These are phyloP conservation scores for Tragelaphus buxtoni DNA, from an alignment of 2,113 vertebrate genomes.

Conservation along the genomic window DNA sequence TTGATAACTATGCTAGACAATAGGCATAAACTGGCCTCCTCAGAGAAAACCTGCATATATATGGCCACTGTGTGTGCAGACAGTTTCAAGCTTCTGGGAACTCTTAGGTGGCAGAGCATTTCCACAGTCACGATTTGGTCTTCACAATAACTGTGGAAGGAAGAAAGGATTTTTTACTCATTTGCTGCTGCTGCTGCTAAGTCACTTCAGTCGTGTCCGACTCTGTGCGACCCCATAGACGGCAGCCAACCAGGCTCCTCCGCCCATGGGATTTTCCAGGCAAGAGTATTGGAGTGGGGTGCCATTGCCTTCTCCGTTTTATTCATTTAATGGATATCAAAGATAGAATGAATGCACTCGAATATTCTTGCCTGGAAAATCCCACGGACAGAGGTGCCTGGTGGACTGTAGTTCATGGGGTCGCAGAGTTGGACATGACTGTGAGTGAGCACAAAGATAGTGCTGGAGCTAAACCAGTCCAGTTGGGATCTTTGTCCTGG, in stretches of 20 bases:
- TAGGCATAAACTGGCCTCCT: background rate
- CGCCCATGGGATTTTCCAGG: no score
- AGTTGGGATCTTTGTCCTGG: background rate
- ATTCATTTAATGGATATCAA: background rate
- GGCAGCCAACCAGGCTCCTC: no score
- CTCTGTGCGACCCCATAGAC: no score
- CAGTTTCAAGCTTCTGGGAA: background rate
- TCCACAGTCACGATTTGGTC: background rate
- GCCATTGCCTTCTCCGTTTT: background rate
- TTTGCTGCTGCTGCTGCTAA: background rate
- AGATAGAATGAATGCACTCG: background rate
- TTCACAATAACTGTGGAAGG: background rate
- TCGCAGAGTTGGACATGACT: background rate
- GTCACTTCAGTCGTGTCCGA: no score
- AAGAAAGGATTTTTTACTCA: background rate
- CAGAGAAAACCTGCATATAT: background rate
- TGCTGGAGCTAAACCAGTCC: background rate
- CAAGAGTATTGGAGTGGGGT: no score
- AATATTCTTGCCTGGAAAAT: background rate
- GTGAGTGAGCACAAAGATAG: background rate
- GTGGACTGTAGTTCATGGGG: background rate
- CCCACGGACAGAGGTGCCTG: background rate
- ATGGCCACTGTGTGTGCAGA: rapidly evolving
- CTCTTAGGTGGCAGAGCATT: background rate
- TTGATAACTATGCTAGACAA: background rate